Percentiles rank a stretch among this genome's conserved stretches.
phyloP scores from a whole-genome alignment of 2,888 invertebrate species.

The Acanthosepion pharaonis region DNA sequence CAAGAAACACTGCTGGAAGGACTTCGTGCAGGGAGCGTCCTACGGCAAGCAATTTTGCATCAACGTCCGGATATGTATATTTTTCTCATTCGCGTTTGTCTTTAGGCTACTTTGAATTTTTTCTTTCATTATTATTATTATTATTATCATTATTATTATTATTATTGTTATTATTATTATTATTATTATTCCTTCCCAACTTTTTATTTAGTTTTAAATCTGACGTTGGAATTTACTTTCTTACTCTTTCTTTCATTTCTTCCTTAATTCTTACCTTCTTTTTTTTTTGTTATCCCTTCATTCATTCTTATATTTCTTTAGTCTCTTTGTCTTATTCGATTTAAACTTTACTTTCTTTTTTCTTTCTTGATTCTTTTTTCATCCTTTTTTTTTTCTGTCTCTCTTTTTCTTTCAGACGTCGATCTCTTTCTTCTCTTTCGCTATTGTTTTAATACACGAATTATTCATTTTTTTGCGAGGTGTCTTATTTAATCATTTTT shows the following conservation, averaged over 20 bases:
- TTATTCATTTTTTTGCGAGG: no score
- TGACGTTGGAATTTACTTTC: not conserved
- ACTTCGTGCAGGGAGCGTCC: slow-evolving; percentile 20
- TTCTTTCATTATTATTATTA: not conserved
- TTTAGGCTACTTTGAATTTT: not conserved
- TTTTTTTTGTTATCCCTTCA: not conserved
- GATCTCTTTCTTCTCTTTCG: not conserved
- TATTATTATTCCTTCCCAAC: not conserved
- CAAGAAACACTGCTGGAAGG: not conserved
- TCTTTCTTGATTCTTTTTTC: no score
- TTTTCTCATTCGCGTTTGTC: not conserved
- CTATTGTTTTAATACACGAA: not conserved
- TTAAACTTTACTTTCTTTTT: no score
- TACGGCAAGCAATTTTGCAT: not conserved
- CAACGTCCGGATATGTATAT: slow-evolving; percentile 4
- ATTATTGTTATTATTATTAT: not conserved
- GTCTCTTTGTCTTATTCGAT: no score
- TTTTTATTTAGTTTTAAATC: not conserved
- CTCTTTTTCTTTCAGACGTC: not conserved
- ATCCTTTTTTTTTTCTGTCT: not conserved
- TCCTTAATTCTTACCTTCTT: not conserved
- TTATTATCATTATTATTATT: no score
- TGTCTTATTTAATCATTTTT: no score
- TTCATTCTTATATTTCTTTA: not conserved
- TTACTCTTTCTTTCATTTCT: not conserved